These are phyloP conservation scores for Entomobrya proxima DNA, from an alignment of 2,888 invertebrate genomes.

Conservation along the genomic window DNA sequence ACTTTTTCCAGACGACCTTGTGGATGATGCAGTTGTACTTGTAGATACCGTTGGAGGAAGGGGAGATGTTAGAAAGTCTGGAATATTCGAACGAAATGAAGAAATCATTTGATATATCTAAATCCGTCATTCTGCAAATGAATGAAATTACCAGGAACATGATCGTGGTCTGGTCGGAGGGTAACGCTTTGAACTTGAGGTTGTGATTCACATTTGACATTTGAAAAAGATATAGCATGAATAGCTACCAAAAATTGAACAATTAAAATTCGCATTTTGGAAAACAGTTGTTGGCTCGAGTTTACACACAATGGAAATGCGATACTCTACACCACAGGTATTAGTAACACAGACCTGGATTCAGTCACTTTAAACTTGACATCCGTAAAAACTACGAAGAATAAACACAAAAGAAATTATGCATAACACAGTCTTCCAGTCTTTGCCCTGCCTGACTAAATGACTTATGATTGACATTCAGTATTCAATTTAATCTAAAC, in stretches of 20 bases:
- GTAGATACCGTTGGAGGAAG: neutral
- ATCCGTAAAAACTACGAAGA: neutral
- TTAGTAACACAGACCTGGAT: neutral
- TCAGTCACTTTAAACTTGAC: neutral
- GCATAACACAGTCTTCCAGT: neutral
- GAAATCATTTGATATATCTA: neutral
- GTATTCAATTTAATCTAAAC: neutral
- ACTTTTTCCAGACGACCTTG: neutral
- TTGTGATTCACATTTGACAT: neutral
- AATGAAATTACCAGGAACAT: constrained; percentile 19
- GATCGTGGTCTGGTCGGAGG: neutral
- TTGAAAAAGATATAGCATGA: neutral
- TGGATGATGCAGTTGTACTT: neutral
- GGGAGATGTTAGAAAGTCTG: constrained; percentile 35
- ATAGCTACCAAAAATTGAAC: neutral
- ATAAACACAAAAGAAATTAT: no score
- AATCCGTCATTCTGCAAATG: neutral
- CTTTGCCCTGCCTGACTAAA: neutral
- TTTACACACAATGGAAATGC: neutral
- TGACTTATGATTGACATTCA: constrained; percentile 31
- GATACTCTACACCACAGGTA: neutral
- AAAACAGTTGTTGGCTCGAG: neutral
- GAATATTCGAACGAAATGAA: neutral
- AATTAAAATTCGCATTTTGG: neutral
- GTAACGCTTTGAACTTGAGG: constrained; percentile 40